Base-by-base conservation (phyloP, 2,888 invertebrate genomes). In the Scotopteryx bipunctaria region DNA sequence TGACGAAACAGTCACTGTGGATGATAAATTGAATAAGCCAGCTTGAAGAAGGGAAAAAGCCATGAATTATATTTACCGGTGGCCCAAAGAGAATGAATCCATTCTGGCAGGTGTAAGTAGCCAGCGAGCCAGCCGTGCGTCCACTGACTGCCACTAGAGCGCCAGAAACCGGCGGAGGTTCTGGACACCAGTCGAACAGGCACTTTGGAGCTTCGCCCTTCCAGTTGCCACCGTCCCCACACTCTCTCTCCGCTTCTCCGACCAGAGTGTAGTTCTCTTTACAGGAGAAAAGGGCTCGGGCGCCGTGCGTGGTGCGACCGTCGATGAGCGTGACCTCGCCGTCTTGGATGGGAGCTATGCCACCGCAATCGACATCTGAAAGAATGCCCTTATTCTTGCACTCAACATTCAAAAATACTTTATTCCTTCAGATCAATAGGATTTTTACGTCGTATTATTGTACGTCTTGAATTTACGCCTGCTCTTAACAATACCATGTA, bases 141-240 rank as follows among this genome's bases (percentile, higher is more conserved):
- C 97, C 96, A 0, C 92, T 92, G 4, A 93, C 92, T 0, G 90
- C 81, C 0, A 97, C 94, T 0, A 93, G 83, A 1, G 96, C 96
- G 0, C 97, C 97, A 4, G 93, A 90, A 1, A 97, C 94, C 21
- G 92, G 91, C 0, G 95, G 95, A 0, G 97, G 96, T 57, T 95
- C 95, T 0, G 96, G 95, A 76, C 97, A 97, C 97, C 97, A 94
- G 82, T 96, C 94, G 73, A 95, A 96, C 37, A 96, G 84, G 78
- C 97, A 97, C 67, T 94, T 93, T 0, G 97, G 96, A 4, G 94
- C 91, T 46, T 93, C 93, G 0, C 95, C 95, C 33, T 93, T 93
- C 97, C 97, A 97, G 38, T 91, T 81, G 0, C 95, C 96, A 27
- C 93, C 92, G 50, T 94, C 93, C 0, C 92, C 92, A 70, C 97